These are phyloP conservation scores for Pangasius larnaudii DNA, from an alignment of 2,797 vertebrate genomes.

Conservation along the genomic window DNA sequence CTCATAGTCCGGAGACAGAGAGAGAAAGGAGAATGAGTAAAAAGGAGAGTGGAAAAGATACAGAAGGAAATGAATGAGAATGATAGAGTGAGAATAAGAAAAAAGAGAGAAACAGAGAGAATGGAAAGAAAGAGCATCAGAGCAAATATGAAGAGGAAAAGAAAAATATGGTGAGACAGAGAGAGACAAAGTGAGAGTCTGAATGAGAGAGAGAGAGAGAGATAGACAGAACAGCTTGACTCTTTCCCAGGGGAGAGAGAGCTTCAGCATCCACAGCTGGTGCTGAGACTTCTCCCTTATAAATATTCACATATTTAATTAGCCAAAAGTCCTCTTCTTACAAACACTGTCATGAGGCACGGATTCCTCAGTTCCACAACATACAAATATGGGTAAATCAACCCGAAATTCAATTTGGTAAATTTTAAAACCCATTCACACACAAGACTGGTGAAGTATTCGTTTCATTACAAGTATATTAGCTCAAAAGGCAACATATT, in stretches of 20 bases:
- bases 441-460: slow-evolving; percentile 1
- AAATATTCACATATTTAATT: slow-evolving; percentile 86
- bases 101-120: neutral
- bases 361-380: slow-evolving; percentile 40
- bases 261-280: slow-evolving; percentile 77
- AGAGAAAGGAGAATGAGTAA: neutral
- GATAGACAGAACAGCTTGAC: slow-evolving; percentile 75
- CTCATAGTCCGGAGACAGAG: neutral
- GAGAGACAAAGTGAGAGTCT: neutral
- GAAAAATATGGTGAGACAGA: neutral
- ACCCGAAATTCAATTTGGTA: slow-evolving; percentile 1
- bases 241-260: slow-evolving; percentile 74
- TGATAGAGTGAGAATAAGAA: neutral
- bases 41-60: neutral
- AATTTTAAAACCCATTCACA: slow-evolving; percentile 1
- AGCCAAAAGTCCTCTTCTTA: slow-evolving; percentile 70
- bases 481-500: neutral
- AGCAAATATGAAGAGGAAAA: neutral
- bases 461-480: slow-evolving; percentile 5
- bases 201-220: slow-evolving; percentile 15
- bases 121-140: neutral
- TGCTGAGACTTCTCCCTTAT: slow-evolving; percentile 78
- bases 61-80: neutral
- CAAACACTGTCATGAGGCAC: slow-evolving; percentile 54
- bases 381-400: slow-evolving; percentile 23